These are phyloP conservation scores for Tanypteryx hageni DNA, from an alignment of 2,888 invertebrate genomes.

Conservation along the genomic window DNA sequence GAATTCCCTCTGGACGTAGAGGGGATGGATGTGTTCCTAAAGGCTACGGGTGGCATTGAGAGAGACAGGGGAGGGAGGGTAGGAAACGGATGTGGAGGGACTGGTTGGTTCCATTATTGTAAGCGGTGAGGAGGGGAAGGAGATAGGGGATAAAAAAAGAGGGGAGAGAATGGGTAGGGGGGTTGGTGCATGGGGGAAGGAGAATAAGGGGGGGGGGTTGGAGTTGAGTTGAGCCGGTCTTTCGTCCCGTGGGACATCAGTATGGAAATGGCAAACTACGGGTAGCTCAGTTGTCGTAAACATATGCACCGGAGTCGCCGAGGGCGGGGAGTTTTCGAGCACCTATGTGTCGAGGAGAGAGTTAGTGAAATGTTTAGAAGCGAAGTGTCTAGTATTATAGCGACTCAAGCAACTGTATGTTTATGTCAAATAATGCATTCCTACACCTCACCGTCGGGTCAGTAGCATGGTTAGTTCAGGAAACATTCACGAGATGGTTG, in stretches of 20 bases:
- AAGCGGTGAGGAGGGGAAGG: not conserved
- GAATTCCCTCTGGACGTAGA: not conserved
- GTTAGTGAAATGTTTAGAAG: not conserved
- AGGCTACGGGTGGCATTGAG: slow-evolving; percentile 23
- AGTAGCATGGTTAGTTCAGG: no score
- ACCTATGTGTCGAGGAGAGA: not conserved
- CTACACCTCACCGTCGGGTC: no score
- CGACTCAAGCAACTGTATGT: no score
- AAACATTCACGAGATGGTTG: no score
- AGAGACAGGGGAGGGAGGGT: not conserved
- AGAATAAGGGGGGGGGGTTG: no score
- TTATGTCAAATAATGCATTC: no score
- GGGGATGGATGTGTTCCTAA: slow-evolving; percentile 15
- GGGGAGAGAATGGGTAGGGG: no score
- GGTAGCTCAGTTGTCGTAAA: slow-evolving; percentile 20
- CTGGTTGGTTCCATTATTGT: slow-evolving; percentile 28
- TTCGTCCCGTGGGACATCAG: not conserved
- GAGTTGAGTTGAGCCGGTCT: not conserved
- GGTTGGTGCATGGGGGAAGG: no score
- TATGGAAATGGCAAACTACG: slow-evolving; percentile 14
- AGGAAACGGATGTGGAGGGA: no score
- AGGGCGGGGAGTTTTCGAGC: not conserved
- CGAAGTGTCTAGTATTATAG: no score
- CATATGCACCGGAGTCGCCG: slow-evolving; percentile 11
- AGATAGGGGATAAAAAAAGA: not conserved